Conservation (phyloP, 2,888 invertebrate species). For the Neoascia interrupta region DNA sequence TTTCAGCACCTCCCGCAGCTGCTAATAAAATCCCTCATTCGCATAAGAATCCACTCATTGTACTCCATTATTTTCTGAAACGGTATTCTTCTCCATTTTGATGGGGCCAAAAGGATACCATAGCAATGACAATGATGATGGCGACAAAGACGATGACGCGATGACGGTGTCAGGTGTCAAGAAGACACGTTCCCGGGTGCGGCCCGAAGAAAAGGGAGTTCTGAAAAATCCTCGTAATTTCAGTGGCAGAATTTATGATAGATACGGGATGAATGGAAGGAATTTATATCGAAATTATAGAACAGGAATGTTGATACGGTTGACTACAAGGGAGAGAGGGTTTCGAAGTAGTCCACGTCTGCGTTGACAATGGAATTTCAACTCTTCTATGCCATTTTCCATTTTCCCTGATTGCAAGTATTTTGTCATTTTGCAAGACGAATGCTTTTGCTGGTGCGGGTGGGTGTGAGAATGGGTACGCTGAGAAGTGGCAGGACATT, state of each 20-base stretch:
- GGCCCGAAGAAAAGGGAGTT: neutral
- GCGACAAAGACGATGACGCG: constrained; percentile 30
- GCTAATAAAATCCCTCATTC: constrained; percentile 64
- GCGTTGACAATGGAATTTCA: constrained; percentile 31
- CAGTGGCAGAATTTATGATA: constrained; percentile 61
- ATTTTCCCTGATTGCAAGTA: constrained; percentile 43
- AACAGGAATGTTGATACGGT: constrained; percentile 14
- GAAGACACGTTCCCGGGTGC: constrained; percentile 31
- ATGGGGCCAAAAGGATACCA: constrained; percentile 50
- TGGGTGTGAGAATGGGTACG: neutral
- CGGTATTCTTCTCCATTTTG: constrained; percentile 19
- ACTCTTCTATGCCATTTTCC: neutral
- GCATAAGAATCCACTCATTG: constrained; percentile 64
- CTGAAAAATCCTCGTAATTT: constrained; percentile 58
- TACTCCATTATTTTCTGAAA: constrained; percentile 64
- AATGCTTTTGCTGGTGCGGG: constrained; percentile 23
- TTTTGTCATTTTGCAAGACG: constrained; percentile 51
- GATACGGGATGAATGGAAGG: constrained; percentile 52
- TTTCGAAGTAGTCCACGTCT: constrained; percentile 6
- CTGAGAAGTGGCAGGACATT: constrained; percentile 47
- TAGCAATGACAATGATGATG: constrained; percentile 50
- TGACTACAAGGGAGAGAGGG: neutral
- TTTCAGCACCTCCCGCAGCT: constrained; percentile 38
- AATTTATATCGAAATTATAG: constrained; percentile 63
- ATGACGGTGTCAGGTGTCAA: constrained; percentile 62